phyloP scores from a whole-genome alignment of 2,888 invertebrate genomes.

The Cancer borealis region DNA sequence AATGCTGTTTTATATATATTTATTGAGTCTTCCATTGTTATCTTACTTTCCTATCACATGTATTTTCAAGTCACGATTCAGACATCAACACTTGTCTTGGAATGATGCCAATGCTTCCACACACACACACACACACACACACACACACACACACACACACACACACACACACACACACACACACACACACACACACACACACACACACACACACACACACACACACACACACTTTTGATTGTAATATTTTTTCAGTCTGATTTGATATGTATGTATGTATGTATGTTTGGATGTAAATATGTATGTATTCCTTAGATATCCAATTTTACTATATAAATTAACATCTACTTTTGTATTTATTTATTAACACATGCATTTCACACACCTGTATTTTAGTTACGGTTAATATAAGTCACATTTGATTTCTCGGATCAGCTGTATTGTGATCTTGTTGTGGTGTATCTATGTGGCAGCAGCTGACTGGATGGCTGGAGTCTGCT shows the following conservation, averaged over 20 bases:
- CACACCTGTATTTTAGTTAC: background rate
- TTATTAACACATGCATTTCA: background rate
- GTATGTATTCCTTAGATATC: background rate
- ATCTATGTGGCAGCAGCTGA: background rate
- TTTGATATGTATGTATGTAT: background rate
- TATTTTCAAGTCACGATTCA: background rate
- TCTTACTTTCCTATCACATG: background rate
- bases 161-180: conserved; percentile 35
- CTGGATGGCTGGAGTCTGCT: background rate
- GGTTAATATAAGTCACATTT: no score
- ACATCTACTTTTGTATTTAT: background rate
- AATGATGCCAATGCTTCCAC: background rate
- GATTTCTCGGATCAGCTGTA: background rate
- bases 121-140: conserved; percentile 34
- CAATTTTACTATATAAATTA: background rate
- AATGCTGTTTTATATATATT: background rate
- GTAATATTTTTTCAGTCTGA: background rate
- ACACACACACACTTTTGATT: background rate
- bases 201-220: conserved; percentile 31
- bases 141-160: conserved; percentile 30
- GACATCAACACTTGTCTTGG: background rate
- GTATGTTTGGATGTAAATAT: background rate
- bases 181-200: conserved; percentile 17
- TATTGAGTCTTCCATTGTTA: background rate
- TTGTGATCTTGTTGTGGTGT: background rate